Evolutionary conservation across 2,797 vertebrate genomes (phyloP), one percentile per base, ranked within the genome.

Genomic region (Galago senegalensis): DNA sequence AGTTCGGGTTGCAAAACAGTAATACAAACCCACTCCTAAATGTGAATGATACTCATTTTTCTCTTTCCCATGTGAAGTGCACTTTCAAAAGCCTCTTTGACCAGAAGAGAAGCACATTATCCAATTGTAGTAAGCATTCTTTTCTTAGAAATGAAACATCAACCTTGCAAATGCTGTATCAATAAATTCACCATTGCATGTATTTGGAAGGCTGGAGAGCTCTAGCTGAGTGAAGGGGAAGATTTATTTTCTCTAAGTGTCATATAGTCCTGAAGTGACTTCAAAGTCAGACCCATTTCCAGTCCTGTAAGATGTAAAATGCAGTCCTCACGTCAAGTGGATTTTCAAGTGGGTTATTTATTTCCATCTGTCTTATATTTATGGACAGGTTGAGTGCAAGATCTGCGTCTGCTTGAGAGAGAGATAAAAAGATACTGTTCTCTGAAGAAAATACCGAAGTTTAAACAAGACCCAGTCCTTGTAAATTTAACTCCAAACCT

Each of bases 311-410:
- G 29, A 89, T 1, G 2, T 58, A 90, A 93, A 96, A 88, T 25
- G 25, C 3, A 83, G 60, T 67, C 69, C 75, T 96, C 10, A 13
- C 0, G 46, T 83, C 90, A 86, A 90, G 88, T 91, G 70, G 43
- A 58, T 86, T 94, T 96, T 92, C 53, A 79, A 96, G 61, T 81
- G 49, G 37, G 43, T 91, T 79, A 83, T 95, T 95, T 96, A 87
- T 94, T 87, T 91, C 83, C 53, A 70, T 79, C 75, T 96, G 72
- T 88, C 63, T 95, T 75, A 53, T 49, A 61, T 89, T 89, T 97
- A 89, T 87, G 17, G 70, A 34, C 6, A 85, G 76, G 73, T 96
- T 14, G 25, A 96, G n/a, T 18, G 16, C 14, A 93, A 87, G 34
- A 87, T 86, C 90, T 53, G 34, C 90, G 70, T 85, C 65, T 56